These are phyloP conservation scores for Elachura formosa DNA, from an alignment of 2,113 vertebrate genomes.

Conservation along the genomic window DNA sequence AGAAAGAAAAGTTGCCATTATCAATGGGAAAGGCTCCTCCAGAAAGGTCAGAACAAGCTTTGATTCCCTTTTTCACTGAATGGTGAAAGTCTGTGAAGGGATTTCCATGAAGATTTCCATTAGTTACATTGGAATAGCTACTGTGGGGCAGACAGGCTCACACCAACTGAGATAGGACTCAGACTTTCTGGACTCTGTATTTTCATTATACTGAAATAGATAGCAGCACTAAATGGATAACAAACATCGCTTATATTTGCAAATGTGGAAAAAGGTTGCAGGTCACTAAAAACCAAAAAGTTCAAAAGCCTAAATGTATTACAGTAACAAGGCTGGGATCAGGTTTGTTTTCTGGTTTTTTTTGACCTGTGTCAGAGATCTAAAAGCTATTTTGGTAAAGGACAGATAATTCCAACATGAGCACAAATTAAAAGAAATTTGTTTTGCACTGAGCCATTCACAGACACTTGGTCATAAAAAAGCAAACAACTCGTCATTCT, in stretches of 20 bases:
- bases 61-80: neutral
- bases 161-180: neutral
- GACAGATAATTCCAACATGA: neutral
- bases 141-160: neutral
- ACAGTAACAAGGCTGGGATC: neutral
- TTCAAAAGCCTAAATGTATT: neutral
- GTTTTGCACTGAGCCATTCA: neutral
- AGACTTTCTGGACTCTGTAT: neutral
- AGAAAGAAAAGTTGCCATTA: neutral
- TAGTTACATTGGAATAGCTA: neutral
- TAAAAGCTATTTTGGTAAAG: neutral
- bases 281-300: neutral
- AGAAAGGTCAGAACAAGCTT: neutral
- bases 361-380: neutral
- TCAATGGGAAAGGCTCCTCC: neutral
- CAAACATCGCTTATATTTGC: neutral
- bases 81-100: neutral
- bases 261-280: neutral
- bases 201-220: neutral
- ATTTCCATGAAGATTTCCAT: neutral
- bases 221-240: neutral
- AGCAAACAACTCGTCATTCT: neutral
- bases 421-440: neutral
- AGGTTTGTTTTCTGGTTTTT: neutral
- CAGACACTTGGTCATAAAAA: neutral